A percentile compares a stretch with the other conserved stretches of the same genome.
These are phyloP conservation scores for Araneus ventricosus DNA, from an alignment of 1,140 invertebrate genomes.

Conservation along the genomic window DNA sequence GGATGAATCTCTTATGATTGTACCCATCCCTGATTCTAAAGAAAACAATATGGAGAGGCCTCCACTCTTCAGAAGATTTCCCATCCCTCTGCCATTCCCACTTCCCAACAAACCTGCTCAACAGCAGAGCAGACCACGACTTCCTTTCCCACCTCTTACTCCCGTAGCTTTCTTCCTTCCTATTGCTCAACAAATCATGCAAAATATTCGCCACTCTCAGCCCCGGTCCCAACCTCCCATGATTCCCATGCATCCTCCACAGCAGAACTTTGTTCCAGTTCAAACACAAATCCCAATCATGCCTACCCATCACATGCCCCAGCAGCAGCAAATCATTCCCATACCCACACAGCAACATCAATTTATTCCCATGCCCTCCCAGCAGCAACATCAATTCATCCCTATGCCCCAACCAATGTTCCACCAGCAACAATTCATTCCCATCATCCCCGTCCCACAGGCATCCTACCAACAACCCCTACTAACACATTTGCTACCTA, in stretches of 20 bases:
- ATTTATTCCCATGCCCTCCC: constrained; percentile 48
- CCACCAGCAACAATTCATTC: constrained; percentile 58
- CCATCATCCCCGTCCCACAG: constrained; percentile 60
- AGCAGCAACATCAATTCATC: constrained; percentile 42
- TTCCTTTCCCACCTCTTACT: constrained; percentile 70
- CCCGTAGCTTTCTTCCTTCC: constrained; percentile 73
- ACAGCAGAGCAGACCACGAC: constrained; percentile 46
- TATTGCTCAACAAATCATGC: constrained; percentile 72
- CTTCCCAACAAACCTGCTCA: constrained; percentile 39
- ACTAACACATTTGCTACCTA: constrained; percentile 58
- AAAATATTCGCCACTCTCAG: constrained; percentile 50
- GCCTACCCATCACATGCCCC: constrained; percentile 43
- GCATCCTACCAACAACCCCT: constrained; percentile 58
- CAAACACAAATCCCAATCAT: constrained; percentile 49
- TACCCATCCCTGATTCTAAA: constrained; percentile 68
- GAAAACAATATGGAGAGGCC: constrained; percentile 59
- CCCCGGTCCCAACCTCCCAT: constrained; percentile 64
- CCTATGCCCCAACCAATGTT: constrained; percentile 62
- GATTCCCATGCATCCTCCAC: constrained; percentile 42
- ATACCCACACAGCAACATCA: constrained; percentile 32
- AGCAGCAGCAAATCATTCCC: not conserved
- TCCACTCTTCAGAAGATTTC: constrained; percentile 64
- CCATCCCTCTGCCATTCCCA: constrained; percentile 60
- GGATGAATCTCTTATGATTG: constrained; percentile 68
- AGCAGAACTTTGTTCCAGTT: constrained; percentile 67